Evolutionary conservation across 1,140 invertebrate species (phyloP), one percentile per base, ranked within the genome.

Genomic region (Lordiphosa clarofinis): DNA sequence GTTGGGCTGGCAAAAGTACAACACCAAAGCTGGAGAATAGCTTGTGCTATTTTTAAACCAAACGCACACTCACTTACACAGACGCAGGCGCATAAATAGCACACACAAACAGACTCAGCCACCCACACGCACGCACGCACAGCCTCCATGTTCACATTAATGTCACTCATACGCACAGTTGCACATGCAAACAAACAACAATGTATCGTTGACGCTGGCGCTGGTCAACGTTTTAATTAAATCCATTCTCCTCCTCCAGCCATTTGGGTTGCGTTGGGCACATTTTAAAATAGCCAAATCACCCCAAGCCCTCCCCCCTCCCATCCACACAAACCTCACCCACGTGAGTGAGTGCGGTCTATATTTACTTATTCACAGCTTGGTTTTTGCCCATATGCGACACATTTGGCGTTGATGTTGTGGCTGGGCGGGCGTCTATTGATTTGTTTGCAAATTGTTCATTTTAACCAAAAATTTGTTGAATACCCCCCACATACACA

Each of bases 171-270:
- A 82, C 76, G 73, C 76, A 82, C 78, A 82, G 78, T 84, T 84
- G 78, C 78, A 78, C 75, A 82, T 71, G 66, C 76, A 78, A 43
- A 52, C 73, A 74, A 68, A 64, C 60, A 69, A 46, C 42, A 49
- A 36, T 15, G 46, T 50, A 52, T 40, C 44, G 64, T 59, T 48
- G 52, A 44, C 60, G 33, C 21, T 52, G 57, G 53, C 57, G 67
- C 61, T 71, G 75, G 75, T 81, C 75, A 86, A 84, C 79, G 75
- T 70, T 84, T 84, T 84, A 84, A 84, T 84, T 84, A 84, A 86
- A 84, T 78, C 78, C 47, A 50, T 39, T 56, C 75, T 58, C 58
- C 43, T 54, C 62, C 56, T 50, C 65, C 24, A 7, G 24, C 24
- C 54, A 28, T 40, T 50, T 56, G 50, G 67, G 15, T 53, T 44